Base-by-base conservation (phyloP, 2,113 vertebrate genomes). In the Urocolius indicus region DNA sequence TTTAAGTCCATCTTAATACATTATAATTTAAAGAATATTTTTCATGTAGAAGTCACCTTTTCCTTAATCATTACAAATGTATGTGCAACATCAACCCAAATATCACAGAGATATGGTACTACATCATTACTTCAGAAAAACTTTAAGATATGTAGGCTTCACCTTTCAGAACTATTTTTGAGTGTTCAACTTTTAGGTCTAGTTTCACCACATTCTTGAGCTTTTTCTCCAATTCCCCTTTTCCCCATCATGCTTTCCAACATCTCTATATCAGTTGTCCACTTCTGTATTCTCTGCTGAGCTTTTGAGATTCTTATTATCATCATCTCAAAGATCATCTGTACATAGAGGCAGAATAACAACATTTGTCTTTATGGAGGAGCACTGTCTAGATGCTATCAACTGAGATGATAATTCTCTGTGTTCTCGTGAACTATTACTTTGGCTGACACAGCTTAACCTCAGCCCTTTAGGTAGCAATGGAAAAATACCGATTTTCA, bases 61-160 rank as follows among this genome's bases (percentile, higher is more conserved):
- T 73, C 14, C 65, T 87, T 77, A 73, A 27, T 79, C 48, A 74
- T 19, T 71, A 38, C 13, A 43, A 45, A 26, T 10, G 0, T 51
- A 55, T 0, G 0, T 43, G 3, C n/a, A 13, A 21, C 24, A 57
- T 24, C 51, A 61, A 94, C 36, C 6, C 36, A 72, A 75, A 14
- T 6, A 78, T 19, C 43, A 45, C 2, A 5, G 15, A 51, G 13
- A 34, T 41, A 45, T 1, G 3, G 10, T 52, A 68, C 27, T 16
- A 36, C 10, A 43, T 43, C 16, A 54, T 51, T 57, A 32, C 48
- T 65, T 75, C 1, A 67, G 38, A 66, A 73, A 77, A n/a, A 16
- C 12, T 41, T 84, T 17, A 66, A 51, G 46, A 34, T 68, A 51
- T 0, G 11, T 30, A 74, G 20, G 19, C 6, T 90, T 24, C 27